These are phyloP conservation scores for Hydractinia echinata DNA, from an alignment of 30 jellyfish, hydroid and myxozoan species.

Conservation along the genomic window DNA sequence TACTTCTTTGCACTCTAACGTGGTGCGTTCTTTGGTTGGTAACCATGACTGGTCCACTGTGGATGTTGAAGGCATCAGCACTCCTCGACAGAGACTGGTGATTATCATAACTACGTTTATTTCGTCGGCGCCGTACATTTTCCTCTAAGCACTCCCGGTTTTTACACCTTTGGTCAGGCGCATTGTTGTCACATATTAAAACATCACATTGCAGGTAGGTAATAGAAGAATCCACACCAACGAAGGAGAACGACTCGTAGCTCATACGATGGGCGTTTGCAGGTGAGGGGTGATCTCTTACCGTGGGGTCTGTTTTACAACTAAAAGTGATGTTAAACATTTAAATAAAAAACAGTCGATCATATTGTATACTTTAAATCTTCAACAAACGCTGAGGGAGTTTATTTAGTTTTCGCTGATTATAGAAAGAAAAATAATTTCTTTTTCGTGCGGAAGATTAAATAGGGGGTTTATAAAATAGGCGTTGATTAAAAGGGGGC, in stretches of 20 bases:
- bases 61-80: neutral
- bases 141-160: slow-evolving; percentile 52
- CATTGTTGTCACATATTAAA: slow-evolving; percentile 59
- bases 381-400: too few species aligned
- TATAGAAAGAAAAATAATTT: too few species aligned
- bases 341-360: too few species aligned
- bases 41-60: slow-evolving; percentile 1
- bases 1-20: slow-evolving; percentile 1
- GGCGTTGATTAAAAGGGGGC: too few species aligned
- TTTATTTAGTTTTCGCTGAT: too few species aligned
- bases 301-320: slow-evolving; percentile 60
- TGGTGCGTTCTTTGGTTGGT: neutral
- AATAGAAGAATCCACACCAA: slow-evolving; percentile 74
- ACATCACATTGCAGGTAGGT: slow-evolving; percentile 83
- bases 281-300: slow-evolving; percentile 44
- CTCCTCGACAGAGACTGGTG: neutral
- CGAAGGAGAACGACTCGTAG: slow-evolving; percentile 76
- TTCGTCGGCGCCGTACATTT: slow-evolving; percentile 36
- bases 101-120: neutral
- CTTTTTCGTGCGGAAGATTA: too few species aligned
- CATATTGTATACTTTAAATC: too few species aligned
- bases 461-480: too few species aligned
- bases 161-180: slow-evolving; percentile 43
- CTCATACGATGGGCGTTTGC: slow-evolving; percentile 66
- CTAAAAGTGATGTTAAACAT: slow-evolving; percentile 41